These are phyloP conservation scores for Cephus rjabovi DNA, from an alignment of 2,888 invertebrate species.

Conservation along the genomic window DNA sequence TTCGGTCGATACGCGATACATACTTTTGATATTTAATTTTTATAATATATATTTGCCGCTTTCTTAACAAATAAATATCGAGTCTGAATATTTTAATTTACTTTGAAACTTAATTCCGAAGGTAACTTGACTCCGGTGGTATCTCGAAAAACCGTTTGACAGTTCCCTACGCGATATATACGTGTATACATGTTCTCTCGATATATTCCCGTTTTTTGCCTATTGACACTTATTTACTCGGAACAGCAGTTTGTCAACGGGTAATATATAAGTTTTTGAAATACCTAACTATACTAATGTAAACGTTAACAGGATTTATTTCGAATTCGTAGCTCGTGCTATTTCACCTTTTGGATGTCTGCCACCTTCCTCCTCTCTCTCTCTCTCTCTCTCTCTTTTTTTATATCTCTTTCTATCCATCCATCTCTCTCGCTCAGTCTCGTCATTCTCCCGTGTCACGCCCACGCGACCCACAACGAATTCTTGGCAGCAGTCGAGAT, in stretches of 20 bases:
- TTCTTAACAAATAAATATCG: too few species aligned
- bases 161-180: too few species aligned
- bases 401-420: constrained; percentile 18
- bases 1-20: neutral
- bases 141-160: too few species aligned
- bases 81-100: too few species aligned
- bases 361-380: constrained; percentile 28
- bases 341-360: constrained; percentile 35
- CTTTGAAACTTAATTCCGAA: too few species aligned
- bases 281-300: neutral
- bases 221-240: too few species aligned
- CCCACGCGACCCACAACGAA: constrained; percentile 8
- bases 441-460: neutral
- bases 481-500: constrained; percentile 35
- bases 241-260: too few species aligned
- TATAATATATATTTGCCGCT: too few species aligned
- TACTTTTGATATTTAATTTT: neutral
- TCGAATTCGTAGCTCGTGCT: constrained; percentile 19
- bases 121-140: too few species aligned
- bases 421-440: constrained; percentile 17
- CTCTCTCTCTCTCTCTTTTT: constrained; percentile 21
- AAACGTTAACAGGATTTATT: neutral
- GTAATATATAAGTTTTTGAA: too few species aligned
- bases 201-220: too few species aligned
- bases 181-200: too few species aligned